A percentile compares a stretch with the other conserved stretches of the same genome.
Evolutionary conservation across 2,113 vertebrate species (phyloP).

Genomic region (Hypanus sabinus): DNA sequence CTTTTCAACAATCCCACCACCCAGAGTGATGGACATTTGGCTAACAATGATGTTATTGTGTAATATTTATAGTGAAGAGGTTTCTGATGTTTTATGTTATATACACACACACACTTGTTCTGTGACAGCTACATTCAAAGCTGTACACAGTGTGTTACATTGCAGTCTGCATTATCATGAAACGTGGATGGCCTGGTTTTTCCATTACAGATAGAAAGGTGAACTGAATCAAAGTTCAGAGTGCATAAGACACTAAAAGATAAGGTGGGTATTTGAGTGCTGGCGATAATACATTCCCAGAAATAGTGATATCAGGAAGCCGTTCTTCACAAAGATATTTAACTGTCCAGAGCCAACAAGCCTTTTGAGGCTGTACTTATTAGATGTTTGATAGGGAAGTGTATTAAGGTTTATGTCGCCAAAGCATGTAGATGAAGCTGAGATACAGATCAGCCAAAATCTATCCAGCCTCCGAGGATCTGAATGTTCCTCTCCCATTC

Average conservation of each 20-base stretch:
- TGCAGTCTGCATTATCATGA: background rate
- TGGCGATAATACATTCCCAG: background rate
- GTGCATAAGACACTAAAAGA: background rate
- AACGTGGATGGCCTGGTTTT: background rate
- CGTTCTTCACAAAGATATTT: background rate
- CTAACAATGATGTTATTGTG: background rate
- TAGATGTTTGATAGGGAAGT: background rate
- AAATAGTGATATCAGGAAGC: background rate
- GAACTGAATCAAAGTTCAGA: background rate
- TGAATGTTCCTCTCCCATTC: background rate
- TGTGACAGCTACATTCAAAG: background rate
- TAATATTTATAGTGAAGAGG: background rate
- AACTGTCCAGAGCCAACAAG: background rate
- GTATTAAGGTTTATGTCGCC: background rate
- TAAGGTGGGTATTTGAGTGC: background rate
- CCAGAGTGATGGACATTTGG: background rate
- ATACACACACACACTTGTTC: background rate
- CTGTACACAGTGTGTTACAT: background rate
- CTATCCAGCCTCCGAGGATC: background rate
- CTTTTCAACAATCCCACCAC: background rate
- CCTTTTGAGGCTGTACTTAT: background rate
- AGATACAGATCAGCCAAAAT: background rate
- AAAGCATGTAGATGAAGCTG: background rate
- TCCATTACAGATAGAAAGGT: background rate
- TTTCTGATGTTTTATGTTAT: background rate